These are phyloP conservation scores for Andricus curvator DNA, from an alignment of 2,888 invertebrate genomes.

Conservation along the genomic window DNA sequence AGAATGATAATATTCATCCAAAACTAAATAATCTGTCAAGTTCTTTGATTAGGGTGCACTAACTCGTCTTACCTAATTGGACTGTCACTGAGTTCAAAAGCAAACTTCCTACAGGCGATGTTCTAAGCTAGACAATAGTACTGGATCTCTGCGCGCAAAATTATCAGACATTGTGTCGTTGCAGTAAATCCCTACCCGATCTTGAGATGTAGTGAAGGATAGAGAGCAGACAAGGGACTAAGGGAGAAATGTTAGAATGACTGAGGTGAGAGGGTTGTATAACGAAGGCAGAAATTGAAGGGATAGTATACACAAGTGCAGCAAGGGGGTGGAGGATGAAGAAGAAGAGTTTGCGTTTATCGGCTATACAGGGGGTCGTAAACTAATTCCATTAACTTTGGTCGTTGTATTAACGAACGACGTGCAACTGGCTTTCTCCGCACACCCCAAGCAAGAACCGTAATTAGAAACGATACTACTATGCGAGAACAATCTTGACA, in stretches of 20 bases:
- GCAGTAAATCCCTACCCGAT: constrained; percentile 50
- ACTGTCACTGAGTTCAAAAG: constrained; percentile 29
- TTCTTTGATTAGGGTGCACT: constrained; percentile 24
- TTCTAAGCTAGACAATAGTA: constrained; percentile 47
- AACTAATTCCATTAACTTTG: constrained; percentile 66
- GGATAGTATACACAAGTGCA: constrained; percentile 28
- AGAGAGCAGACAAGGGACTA: constrained; percentile 36
- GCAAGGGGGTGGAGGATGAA: constrained; percentile 43
- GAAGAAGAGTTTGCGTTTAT: constrained; percentile 57
- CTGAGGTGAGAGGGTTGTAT: constrained; percentile 29
- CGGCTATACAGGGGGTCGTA: constrained; percentile 57
- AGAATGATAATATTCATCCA: constrained; percentile 28
- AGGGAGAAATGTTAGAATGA: constrained; percentile 42
- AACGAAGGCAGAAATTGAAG: constrained; percentile 40
- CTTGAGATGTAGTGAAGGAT: constrained; percentile 47
- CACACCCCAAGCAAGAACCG: constrained; percentile 49
- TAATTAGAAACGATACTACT: constrained; percentile 54
- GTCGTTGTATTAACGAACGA: constrained; percentile 61
- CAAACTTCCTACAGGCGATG: constrained; percentile 34
- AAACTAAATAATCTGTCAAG: constrained; percentile 31
- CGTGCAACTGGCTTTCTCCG: constrained; percentile 46
- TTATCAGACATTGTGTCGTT: constrained; percentile 60
- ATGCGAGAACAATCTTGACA: constrained; percentile 30
- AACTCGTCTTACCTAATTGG: constrained; percentile 35
- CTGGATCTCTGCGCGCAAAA: constrained; percentile 56